These are phyloP conservation scores for Metaphire vulgaris DNA, from an alignment of 1,140 invertebrate species.

Conservation along the genomic window DNA sequence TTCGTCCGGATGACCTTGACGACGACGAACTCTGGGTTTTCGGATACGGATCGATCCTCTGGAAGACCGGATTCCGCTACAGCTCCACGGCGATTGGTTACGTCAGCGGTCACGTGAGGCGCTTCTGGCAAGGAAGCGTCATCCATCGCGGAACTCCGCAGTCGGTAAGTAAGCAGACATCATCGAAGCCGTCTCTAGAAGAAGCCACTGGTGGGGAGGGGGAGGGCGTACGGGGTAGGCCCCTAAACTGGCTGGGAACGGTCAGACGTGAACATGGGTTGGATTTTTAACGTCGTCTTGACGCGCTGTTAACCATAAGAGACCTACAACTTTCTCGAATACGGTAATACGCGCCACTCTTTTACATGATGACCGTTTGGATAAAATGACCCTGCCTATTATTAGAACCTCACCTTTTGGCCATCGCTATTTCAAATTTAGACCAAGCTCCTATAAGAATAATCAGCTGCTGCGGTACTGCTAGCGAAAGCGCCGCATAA, in stretches of 20 bases:
- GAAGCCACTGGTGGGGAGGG: neutral
- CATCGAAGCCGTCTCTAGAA: neutral
- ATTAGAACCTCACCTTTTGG: too few relatives aligned
- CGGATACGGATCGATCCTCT: constrained; percentile 85
- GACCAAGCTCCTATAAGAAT: too few relatives aligned
- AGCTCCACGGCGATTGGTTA: constrained; percentile 67
- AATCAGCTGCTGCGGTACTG: too few relatives aligned
- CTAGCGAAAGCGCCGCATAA: too few relatives aligned
- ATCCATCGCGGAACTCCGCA: constrained; percentile 79
- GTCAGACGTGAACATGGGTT: neutral
- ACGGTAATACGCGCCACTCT: too few relatives aligned
- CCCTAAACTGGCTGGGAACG: neutral
- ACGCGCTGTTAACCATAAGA: too few relatives aligned
- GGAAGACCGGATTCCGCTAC: constrained; percentile 79
- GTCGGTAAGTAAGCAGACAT: constrained; percentile 57
- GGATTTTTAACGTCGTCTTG: too few relatives aligned
- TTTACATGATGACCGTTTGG: too few relatives aligned
- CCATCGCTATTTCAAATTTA: too few relatives aligned
- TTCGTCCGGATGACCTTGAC: neutral
- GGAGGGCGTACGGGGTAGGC: neutral
- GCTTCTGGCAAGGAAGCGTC: constrained; percentile 84
- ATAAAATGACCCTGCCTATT: too few relatives aligned
- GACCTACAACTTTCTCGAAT: too few relatives aligned
- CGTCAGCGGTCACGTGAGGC: constrained; percentile 73
- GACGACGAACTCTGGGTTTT: constrained; percentile 65